Evolutionary conservation across 2,797 vertebrate species (phyloP).

Genomic region (Bucorvus abyssinicus): DNA sequence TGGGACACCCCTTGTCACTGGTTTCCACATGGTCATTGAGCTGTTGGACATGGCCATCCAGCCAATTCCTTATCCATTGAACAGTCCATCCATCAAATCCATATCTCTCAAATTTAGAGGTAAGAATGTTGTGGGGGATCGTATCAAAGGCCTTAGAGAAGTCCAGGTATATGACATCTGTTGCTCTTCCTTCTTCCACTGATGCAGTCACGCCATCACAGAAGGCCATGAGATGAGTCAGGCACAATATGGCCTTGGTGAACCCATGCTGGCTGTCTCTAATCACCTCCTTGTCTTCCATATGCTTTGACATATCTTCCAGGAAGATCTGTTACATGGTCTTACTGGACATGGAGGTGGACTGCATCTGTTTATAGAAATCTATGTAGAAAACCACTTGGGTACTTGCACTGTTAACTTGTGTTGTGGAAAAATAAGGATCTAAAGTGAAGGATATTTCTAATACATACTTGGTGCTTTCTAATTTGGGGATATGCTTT

Average conservation of each 20-base stretch:
- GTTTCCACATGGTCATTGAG: neutral
- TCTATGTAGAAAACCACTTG: neutral
- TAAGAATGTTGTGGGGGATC: neutral
- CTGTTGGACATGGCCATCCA: neutral
- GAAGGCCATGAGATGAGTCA: neutral
- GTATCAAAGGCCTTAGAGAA: neutral
- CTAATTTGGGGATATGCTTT: constrained; percentile 55
- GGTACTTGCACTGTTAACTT: neutral
- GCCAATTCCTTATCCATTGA: neutral
- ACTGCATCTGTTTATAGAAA: neutral
- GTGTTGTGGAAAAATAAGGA: constrained; percentile 1
- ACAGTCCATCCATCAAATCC: neutral
- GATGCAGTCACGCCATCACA: neutral
- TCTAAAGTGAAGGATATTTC: constrained; percentile 20
- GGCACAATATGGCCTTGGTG: neutral
- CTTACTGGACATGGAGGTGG: neutral
- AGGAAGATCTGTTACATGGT: neutral
- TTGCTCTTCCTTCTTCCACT: neutral
- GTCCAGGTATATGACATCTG: neutral
- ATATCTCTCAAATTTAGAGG: neutral
- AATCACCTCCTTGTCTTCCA: neutral
- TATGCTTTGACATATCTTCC: neutral
- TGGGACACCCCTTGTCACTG: neutral
- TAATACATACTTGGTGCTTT: constrained; percentile 38
- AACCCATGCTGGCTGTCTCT: neutral